Percentiles rank a stretch among this genome's conserved stretches.
These are phyloP conservation scores for Megaceryle torquata DNA, from an alignment of 2,113 vertebrate genomes.

Conservation along the genomic window DNA sequence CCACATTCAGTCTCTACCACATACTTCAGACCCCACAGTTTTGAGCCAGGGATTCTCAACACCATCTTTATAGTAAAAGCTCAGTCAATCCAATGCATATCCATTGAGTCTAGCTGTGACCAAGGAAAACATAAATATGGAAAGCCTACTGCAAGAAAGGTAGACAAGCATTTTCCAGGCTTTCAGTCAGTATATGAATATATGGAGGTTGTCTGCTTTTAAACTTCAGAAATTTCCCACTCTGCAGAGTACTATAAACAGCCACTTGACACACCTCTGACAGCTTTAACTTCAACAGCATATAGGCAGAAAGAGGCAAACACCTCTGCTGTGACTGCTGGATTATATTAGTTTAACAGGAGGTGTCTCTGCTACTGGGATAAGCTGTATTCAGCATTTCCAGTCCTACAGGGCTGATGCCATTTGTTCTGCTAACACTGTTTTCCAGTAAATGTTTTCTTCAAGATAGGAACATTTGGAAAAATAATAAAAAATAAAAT, in stretches of 20 bases:
- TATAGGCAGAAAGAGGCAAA: neutral
- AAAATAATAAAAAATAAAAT: neutral
- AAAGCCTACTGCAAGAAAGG: neutral
- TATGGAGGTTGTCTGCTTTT: neutral
- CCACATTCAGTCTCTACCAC: accelerated
- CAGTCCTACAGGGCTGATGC: accelerated
- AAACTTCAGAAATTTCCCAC: neutral
- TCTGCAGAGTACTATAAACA: neutral
- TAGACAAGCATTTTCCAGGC: neutral
- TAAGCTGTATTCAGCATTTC: accelerated
- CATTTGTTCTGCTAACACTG: accelerated
- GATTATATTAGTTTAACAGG: neutral
- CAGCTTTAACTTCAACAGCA: neutral
- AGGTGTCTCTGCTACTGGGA: neutral
- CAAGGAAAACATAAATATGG: neutral
- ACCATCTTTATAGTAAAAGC: neutral
- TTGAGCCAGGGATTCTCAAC: neutral
- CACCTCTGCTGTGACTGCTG: neutral
- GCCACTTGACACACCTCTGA: neutral
- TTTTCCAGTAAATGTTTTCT: neutral
- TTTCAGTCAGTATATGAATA: neutral
- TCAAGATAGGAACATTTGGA: neutral
- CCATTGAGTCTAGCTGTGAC: neutral
- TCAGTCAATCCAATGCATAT: neutral
- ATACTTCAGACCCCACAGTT: neutral